Base-by-base conservation (phyloP, 2,888 invertebrate genomes). In the Tiliacea aurago region DNA sequence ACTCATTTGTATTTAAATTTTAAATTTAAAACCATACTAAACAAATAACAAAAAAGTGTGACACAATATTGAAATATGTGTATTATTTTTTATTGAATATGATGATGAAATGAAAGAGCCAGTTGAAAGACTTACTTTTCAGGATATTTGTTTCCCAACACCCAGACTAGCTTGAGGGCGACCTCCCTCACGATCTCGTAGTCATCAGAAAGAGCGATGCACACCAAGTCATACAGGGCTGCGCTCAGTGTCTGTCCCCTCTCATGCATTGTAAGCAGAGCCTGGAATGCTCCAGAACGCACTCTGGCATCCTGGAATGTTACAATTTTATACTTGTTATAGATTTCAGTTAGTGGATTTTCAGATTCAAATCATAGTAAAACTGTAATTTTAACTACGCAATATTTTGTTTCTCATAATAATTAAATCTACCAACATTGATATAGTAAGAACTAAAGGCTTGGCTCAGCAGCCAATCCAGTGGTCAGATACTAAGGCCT, bases 181-280 rank as follows among this genome's bases (percentile, higher is more conserved):
- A 98, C 98, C 88, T 98, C 97, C 69, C 99, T 96, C 0, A 99
- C 99, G 89, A 98, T 98, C 94, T 99, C 99, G 93, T 99, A 99
- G 93, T 99, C 99, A 93, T 99, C 99, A 41, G 97, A 97, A 63
- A 99, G 96, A 2, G 98, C 98, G 37, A 97, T 96, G 89, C 98
- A 98, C 43, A 98, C 97, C 28, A 96, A 92, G 61, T 96, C 96
- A 84, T 97, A 97, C 37, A 97, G 93, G 68, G 95, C 96, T 0
- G 97, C 97, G 70, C 98, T 98, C n/a, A 99, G 94, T 70, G 97
- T 97, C 79, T 98, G 97, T 0, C 98, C 98, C 78, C 99, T 97
- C 83, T 98, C 97, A 88, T 99, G 98, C 15, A 99, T 96, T 33
- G 97, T 97, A 62, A 99, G 97, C 91, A 99, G 97, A 0, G 99